Conservation (phyloP, 2,888 invertebrate genomes). For the Mongoloraphidia duomilia region DNA sequence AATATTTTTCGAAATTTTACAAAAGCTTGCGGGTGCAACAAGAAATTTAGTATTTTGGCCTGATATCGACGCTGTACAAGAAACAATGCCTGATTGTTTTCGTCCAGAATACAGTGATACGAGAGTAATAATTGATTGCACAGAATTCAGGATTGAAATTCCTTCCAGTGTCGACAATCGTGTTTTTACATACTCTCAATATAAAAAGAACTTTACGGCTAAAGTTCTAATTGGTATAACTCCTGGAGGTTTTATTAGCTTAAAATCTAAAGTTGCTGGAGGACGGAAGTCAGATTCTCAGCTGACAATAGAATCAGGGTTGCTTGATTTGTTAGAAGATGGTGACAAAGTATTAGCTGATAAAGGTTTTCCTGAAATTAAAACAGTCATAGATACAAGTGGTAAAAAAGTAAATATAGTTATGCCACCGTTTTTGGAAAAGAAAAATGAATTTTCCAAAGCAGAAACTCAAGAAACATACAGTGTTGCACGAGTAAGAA, state of each 20-base stretch:
- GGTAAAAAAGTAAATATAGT: no score
- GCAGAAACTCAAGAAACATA: no score
- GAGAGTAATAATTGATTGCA: conserved; percentile 8
- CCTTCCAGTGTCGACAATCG: conserved; percentile 5
- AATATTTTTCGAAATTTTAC: conserved; percentile 11
- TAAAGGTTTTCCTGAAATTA: no score
- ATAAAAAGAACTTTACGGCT: conserved; percentile 11
- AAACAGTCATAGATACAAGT: no score
- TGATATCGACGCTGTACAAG: conserved; percentile 1
- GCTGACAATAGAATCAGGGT: conserved; percentile 10
- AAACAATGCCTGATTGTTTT: conserved; percentile 7
- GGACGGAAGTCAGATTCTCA: conserved; percentile 11
- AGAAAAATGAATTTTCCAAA: no score
- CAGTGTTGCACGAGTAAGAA: no score
- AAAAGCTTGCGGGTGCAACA: conserved; percentile 6
- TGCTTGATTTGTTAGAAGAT: conserved; percentile 6
- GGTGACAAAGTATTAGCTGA: conserved; percentile 10
- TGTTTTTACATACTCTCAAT: conserved; percentile 5
- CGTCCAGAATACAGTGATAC: conserved; percentile 3
- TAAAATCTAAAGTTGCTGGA: conserved; percentile 11
- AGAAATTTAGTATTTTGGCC: conserved; percentile 10
- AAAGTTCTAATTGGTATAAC: conserved; percentile 14
- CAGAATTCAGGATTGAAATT: conserved; percentile 6
- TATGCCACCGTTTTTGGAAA: no score
- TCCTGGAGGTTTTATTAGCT: conserved; percentile 11